These are phyloP conservation scores for Thera obeliscata DNA, from an alignment of 2,888 invertebrate genomes.

Conservation along the genomic window DNA sequence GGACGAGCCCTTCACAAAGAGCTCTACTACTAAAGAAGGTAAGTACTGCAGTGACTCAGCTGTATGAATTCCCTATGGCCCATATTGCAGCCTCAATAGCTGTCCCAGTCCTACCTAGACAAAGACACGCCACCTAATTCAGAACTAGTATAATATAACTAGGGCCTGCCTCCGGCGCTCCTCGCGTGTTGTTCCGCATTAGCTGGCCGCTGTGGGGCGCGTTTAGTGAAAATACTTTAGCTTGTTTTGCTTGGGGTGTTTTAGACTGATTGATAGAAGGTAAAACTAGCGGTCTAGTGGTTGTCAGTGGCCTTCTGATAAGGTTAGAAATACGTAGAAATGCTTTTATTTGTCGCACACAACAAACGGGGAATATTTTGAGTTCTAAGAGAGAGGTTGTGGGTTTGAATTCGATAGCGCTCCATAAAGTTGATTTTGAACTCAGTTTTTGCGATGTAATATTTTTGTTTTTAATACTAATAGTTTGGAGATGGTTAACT, in stretches of 20 bases:
- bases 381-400: background rate
- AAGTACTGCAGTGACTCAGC: background rate
- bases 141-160: conserved; percentile 17
- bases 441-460: no score
- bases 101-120: conserved; percentile 18
- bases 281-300: background rate
- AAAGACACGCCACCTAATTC: conserved; percentile 9
- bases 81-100: conserved; percentile 18
- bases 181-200: conserved; percentile 14
- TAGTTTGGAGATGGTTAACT: no score
- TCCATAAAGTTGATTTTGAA: no score
- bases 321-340: no score
- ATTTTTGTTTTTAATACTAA: no score
- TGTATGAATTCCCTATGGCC: conserved; percentile 1
- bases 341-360: no score
- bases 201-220: conserved; percentile 6
- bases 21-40: no score
- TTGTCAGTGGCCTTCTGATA: background rate
- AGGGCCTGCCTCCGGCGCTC: conserved; percentile 20
- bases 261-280: conserved; percentile 13
- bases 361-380: no score
- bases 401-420: background rate
- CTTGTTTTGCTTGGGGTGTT: background rate
- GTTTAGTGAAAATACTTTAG: conserved; percentile 14
- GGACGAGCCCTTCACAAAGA: no score